Evolutionary conservation across 2,888 invertebrate genomes (phyloP), one percentile per base, ranked within the genome.

Genomic region (Nineta flava): DNA sequence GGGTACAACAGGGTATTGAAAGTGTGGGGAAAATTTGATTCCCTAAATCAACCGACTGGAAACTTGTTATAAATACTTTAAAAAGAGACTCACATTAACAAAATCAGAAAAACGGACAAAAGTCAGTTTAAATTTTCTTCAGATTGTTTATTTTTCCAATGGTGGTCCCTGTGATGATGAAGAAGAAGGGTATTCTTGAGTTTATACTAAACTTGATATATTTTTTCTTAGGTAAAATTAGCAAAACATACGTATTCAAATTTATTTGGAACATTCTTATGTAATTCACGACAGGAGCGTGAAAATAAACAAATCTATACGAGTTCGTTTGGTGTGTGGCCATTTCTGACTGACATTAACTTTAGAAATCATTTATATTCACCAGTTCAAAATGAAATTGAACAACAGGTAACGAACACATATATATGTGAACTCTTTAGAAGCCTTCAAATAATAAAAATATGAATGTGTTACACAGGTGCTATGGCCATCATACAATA

Each of bases 231-330:
- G 92, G 85, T 94, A 53, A 96, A 95, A 73, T 72, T 97, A 61
- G 91, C 86, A 2, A 92, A 94, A 57, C 97, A 97, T 71, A 84
- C 87, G 47, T 92, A 95, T 69, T 94, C 96, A 53, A 91, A 93
- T 68, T 77, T 97, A 63, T 97, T 94, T 72, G 96, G 96, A 57
- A 95, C 94, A 58, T 97, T 97, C 74, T 76, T 96, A 56, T 93
- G 90, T 70, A 95, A 96, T 75, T 78, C 83, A 40, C 70, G 76
- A 48, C 79, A 81, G 58, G 87, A 88, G 67, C 77, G 90, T 38
- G 64, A 68, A 47, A 75, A 75, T 51, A 68, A 75, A 54, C 75
- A 81, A 50, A 76, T 81, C 52, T 68, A 71, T 47, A 82, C 81
- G 53, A 73, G 76, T 56, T 80, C 84, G 4, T 86, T 87, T 63